Conservation (phyloP, 2,113 vertebrate genomes). For the Scortum barcoo region DNA sequence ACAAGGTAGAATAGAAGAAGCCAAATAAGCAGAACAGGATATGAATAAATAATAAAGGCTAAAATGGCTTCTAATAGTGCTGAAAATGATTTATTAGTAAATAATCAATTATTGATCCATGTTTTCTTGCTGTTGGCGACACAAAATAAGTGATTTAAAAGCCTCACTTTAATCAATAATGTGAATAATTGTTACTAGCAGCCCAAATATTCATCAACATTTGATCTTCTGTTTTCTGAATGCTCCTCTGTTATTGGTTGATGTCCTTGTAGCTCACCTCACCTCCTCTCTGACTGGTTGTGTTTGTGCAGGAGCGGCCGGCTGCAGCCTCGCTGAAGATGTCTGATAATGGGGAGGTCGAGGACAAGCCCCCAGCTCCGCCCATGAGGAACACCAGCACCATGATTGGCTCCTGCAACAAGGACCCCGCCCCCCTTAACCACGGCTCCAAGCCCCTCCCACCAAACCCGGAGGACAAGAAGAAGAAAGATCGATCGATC, state of each 20-base stretch:
- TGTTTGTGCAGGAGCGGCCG: conserved; percentile 76
- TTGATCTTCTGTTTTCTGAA: too few species aligned
- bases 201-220: too few species aligned
- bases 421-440: conserved; percentile 90
- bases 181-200: not conserved
- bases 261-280: not conserved
- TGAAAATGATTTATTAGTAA: not conserved
- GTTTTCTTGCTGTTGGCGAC: not conserved
- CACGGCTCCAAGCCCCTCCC: conserved; percentile 96
- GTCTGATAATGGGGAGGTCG: conserved; percentile 95
- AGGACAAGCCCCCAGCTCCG: conserved; percentile 97
- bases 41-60: not conserved
- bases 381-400: conserved; percentile 99
- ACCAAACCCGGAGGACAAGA: conserved; percentile 96
- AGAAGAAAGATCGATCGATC: conserved; percentile 93
- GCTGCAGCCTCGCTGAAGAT: conserved; percentile 86
- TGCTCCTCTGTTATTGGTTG: not conserved
- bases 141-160: not conserved
- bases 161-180: not conserved
- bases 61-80: not conserved
- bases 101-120: too few species aligned
- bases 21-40: not conserved
- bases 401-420: conserved; percentile 92
- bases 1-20: not conserved
- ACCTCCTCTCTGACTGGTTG: conserved; percentile 21